Evolutionary conservation across 2,888 invertebrate species (phyloP).

Genomic region (Drosophila macrospina): DNA sequence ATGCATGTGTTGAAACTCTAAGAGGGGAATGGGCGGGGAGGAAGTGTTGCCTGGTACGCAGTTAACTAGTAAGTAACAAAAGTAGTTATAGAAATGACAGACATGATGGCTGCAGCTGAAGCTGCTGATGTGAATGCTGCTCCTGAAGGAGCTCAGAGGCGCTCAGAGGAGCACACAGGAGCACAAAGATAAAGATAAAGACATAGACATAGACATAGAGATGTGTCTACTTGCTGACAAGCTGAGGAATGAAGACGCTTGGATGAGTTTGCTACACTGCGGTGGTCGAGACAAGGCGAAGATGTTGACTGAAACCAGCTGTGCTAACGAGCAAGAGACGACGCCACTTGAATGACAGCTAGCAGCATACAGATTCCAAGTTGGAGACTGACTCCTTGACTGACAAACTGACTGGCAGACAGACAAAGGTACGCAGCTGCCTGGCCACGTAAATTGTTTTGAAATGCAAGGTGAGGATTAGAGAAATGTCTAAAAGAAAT

Average conservation of each 20-base stretch:
- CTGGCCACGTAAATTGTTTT: constrained; percentile 72
- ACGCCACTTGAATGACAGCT: constrained; percentile 77
- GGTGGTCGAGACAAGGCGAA: constrained; percentile 31
- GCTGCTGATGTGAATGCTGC: constrained; percentile 18
- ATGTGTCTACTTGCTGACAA: constrained; percentile 57
- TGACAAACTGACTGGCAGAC: constrained; percentile 12
- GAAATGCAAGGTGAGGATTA: constrained; percentile 77
- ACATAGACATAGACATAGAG: constrained; percentile 36
- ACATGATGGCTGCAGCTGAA: constrained; percentile 50
- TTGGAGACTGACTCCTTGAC: constrained; percentile 11
- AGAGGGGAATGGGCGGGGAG: not conserved
- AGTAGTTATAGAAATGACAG: constrained; percentile 80
- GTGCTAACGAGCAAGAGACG: constrained; percentile 72
- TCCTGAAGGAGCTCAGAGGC: too few species aligned
- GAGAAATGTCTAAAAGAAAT: constrained; percentile 65
- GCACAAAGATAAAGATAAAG: constrained; percentile 46
- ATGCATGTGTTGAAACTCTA: constrained; percentile 21
- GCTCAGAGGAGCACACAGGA: constrained; percentile 20
- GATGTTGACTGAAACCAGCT: constrained; percentile 3
- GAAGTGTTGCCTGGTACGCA: constrained; percentile 37
- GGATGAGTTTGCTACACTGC: constrained; percentile 33
- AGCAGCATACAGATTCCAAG: constrained; percentile 48
- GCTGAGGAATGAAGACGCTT: constrained; percentile 60
- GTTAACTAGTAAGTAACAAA: constrained; percentile 78
- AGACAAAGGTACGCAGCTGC: constrained; percentile 42